phyloP scores from a whole-genome alignment of 2,888 invertebrate genomes.

The Didymodactylos carnosus region DNA sequence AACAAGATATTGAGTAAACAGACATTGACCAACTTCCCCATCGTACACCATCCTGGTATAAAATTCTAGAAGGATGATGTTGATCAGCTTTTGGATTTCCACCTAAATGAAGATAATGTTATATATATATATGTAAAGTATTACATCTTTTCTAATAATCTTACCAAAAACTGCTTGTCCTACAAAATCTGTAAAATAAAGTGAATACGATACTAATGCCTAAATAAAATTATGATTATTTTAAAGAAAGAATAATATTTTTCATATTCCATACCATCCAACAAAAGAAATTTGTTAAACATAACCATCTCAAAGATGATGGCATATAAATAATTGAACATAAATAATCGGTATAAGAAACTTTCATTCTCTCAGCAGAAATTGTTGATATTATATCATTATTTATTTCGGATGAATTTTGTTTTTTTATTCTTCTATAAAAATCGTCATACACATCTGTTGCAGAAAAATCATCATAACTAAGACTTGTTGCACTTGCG shows the following conservation, averaged over 20 bases:
- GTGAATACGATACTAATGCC: conserved; percentile 82
- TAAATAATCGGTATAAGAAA: background rate
- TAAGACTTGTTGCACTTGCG: background rate
- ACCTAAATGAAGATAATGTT: conserved; percentile 25
- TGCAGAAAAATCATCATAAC: background rate
- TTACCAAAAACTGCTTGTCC: conserved; percentile 73
- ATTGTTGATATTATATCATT: background rate
- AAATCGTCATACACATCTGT: no score
- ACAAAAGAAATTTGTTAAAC: conserved; percentile 77
- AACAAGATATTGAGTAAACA: conserved; percentile 63
- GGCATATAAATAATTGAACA: conserved; percentile 49
- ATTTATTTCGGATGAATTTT: background rate
- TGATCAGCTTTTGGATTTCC: conserved; percentile 25
- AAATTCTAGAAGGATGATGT: conserved; percentile 5
- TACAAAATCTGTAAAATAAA: conserved; percentile 88
- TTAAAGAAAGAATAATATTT: no score
- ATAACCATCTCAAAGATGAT: conserved; percentile 57
- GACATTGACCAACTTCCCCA: conserved; percentile 95
- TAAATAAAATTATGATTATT: no score
- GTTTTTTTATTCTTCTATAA: no score
- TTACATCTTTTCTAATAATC: conserved; percentile 44
- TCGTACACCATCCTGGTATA: conserved; percentile 70
- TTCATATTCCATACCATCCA: no score
- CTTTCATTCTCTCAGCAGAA: background rate
- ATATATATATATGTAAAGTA: conserved; percentile 16